A percentile compares a stretch with the other conserved stretches of the same genome.
These are phyloP conservation scores for Malacoraja senta DNA, from an alignment of 2,797 vertebrate species.

Conservation along the genomic window DNA sequence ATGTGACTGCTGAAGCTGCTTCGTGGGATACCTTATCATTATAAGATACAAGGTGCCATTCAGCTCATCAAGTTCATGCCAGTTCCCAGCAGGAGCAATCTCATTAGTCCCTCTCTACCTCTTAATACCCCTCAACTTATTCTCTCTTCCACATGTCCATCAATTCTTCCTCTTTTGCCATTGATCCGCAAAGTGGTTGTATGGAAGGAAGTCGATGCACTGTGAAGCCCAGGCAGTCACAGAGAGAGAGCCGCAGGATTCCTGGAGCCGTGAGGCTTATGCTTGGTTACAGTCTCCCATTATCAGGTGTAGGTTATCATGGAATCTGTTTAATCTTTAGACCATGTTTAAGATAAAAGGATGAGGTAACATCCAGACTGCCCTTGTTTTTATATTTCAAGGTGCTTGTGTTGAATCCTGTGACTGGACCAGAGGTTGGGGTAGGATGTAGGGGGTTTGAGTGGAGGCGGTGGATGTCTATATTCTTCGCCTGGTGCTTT, in stretches of 20 bases:
- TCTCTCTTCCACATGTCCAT: no score
- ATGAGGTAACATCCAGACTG: background rate
- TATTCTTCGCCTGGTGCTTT: slow-evolving; percentile 23
- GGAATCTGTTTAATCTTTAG: background rate
- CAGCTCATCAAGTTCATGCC: no score
- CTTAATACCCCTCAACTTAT: no score
- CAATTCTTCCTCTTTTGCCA: no score
- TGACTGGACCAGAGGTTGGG: background rate
- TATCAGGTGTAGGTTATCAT: background rate
- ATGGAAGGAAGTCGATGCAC: no score
- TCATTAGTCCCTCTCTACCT: no score
- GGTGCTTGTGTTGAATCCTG: background rate
- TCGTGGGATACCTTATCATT: background rate
- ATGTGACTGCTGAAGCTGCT: background rate
- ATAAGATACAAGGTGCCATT: no score
- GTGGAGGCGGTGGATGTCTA: background rate
- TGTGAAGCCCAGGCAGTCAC: no score
- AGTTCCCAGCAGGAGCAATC: no score
- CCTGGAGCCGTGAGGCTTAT: background rate
- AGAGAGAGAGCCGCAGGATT: no score
- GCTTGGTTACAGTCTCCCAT: background rate
- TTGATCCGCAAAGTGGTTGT: no score
- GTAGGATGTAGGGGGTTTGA: no score
- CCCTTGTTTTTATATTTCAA: background rate
- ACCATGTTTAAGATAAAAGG: background rate